Evolutionary conservation across 2,113 vertebrate genomes (phyloP).

Genomic region (Oreochromis aureus): DNA sequence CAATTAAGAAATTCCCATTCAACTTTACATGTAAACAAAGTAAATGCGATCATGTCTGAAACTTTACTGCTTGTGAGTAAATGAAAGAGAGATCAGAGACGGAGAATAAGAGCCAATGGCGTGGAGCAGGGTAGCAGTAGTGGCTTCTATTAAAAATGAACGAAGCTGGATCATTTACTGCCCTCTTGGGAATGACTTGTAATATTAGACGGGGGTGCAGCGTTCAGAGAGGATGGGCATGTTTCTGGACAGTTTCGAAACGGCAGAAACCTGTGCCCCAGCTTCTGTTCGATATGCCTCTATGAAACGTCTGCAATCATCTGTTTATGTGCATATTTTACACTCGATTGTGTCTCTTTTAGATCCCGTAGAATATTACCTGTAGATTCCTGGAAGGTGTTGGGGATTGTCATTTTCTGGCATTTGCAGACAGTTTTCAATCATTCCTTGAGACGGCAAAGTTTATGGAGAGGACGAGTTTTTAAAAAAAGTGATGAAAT

Average conservation of each 20-base stretch:
- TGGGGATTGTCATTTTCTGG: neutral
- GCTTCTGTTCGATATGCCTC: neutral
- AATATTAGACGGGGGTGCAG: conserved; percentile 21
- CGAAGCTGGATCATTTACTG: conserved; percentile 46
- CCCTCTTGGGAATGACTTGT: conserved; percentile 49
- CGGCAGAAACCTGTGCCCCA: neutral
- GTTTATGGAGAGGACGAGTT: neutral
- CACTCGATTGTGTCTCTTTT: neutral
- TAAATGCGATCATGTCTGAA: neutral
- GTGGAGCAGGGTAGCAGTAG: neutral
- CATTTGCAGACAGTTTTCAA: neutral
- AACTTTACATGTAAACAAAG: neutral
- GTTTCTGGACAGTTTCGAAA: neutral
- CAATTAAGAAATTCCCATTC: neutral
- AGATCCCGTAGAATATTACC: neutral
- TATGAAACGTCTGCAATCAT: neutral
- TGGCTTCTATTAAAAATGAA: conserved; percentile 24
- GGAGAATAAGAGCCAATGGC: neutral
- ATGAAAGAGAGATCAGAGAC: conserved; percentile 5
- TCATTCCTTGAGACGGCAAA: neutral
- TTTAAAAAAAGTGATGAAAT: conserved; percentile 48
- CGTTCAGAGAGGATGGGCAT: neutral
- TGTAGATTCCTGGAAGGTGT: neutral
- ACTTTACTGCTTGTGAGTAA: neutral
- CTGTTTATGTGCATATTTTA: neutral